phyloP scores from a whole-genome alignment of 2,888 invertebrate species.

The Polydrusus tereticollis region DNA sequence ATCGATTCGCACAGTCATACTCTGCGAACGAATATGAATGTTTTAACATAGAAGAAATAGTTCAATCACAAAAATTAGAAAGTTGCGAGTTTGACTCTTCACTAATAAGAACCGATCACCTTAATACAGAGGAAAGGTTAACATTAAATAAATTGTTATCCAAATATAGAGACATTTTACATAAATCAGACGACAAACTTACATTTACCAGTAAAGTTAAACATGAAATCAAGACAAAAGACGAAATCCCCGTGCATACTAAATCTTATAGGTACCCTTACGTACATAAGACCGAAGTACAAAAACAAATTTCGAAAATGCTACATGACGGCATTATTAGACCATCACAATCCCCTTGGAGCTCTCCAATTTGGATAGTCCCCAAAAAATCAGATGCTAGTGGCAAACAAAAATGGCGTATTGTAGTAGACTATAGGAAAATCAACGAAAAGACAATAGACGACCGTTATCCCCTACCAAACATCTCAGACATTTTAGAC shows the following conservation, averaged over 20 bases:
- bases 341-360: constrained; percentile 50
- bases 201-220: too few relatives aligned
- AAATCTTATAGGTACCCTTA: constrained; percentile 53
- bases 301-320: constrained; percentile 51
- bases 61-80: background rate
- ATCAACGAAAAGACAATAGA: too few relatives aligned
- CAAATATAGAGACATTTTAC: constrained; percentile 6
- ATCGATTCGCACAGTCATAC: background rate
- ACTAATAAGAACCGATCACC: background rate
- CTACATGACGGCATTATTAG: constrained; percentile 45
- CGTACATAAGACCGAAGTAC: constrained; percentile 53
- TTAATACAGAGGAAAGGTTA: background rate
- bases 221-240: constrained; percentile 38
- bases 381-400: constrained; percentile 46
- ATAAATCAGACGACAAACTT: constrained; percentile 5
- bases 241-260: constrained; percentile 41
- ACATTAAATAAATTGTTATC: background rate
- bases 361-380: constrained; percentile 53
- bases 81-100: constrained; percentile 27
- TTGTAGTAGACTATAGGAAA: too few relatives aligned
- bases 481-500: constrained; percentile 49
- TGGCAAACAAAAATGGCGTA: constrained; percentile 40
- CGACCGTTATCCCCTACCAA: constrained; percentile 49
- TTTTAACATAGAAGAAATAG: background rate
- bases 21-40: background rate